Evolutionary conservation across 2,113 vertebrate genomes (phyloP).

Genomic region (Hippopotamus amphibius): DNA sequence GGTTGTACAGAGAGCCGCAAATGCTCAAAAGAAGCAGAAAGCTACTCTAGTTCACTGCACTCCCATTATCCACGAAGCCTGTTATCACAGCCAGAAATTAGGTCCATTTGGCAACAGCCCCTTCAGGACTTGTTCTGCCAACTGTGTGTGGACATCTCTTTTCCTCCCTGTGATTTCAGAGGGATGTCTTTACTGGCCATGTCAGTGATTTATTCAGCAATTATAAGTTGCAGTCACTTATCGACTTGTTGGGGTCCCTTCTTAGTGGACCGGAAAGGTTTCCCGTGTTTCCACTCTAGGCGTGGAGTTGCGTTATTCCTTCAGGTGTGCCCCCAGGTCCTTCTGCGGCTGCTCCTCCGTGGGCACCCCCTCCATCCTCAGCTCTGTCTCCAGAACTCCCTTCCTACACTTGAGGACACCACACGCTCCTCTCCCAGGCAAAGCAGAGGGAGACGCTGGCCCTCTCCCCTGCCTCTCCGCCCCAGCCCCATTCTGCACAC

Average conservation of each 20-base stretch:
- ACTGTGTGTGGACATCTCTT: accelerated
- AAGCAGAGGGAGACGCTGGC: accelerated
- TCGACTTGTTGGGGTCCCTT: not conserved
- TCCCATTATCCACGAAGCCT: not conserved
- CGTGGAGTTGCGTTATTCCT: too few species aligned
- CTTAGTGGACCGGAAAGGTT: not conserved
- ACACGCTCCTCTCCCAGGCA: not conserved
- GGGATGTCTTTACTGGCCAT: not conserved
- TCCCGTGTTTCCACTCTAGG: not conserved
- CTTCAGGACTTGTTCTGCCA: not conserved
- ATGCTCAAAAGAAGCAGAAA: not conserved
- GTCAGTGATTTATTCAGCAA: not conserved
- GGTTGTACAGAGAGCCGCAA: not conserved
- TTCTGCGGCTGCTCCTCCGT: accelerated
- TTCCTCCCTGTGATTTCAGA: not conserved
- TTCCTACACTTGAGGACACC: not conserved
- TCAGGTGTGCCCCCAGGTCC: accelerated
- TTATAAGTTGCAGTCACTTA: accelerated
- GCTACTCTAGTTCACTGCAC: accelerated
- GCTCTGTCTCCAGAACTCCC: not conserved
- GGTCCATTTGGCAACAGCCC: not conserved
- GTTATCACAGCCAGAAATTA: not conserved
- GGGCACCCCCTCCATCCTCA: accelerated
- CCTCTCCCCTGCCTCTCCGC: accelerated
- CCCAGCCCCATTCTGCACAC: accelerated